Percentiles rank a stretch among this genome's conserved stretches.
Evolutionary conservation across 2,113 vertebrate genomes (phyloP).

Genomic region (Synchiropus splendidus): DNA sequence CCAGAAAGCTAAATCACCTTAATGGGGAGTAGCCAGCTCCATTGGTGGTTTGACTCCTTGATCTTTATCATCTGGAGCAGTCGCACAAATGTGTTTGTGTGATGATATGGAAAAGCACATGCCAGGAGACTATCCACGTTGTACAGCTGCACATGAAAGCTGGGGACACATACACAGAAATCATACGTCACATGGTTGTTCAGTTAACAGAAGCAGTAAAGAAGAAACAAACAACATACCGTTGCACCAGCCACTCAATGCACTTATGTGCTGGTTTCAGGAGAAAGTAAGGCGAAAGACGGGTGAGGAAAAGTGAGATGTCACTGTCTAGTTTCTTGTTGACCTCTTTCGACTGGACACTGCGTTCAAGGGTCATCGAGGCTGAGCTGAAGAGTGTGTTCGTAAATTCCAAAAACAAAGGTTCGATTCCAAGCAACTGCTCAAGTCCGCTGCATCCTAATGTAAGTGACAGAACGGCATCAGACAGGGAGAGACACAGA

Average conservation of each 20-base stretch:
- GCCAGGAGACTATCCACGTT: conserved; percentile 83
- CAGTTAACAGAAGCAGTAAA: too few species aligned
- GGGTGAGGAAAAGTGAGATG: conserved; percentile 80
- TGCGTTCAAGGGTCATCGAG: conserved; percentile 79
- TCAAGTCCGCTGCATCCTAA: conserved; percentile 93
- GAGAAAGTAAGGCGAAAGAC: conserved; percentile 89
- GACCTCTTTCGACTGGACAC: conserved; percentile 83
- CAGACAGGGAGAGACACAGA: neutral
- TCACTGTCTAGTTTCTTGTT: conserved; percentile 79
- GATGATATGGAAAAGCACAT: conserved; percentile 85
- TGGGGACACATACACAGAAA: conserved; percentile 34
- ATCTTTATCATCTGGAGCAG: conserved; percentile 86
- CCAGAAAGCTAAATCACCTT: conserved; percentile 64
- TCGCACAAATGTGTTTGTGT: conserved; percentile 86
- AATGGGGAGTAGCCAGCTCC: conserved; percentile 85
- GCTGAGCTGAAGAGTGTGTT: conserved; percentile 78
- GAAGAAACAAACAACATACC: conserved; percentile 57
- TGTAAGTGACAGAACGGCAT: too few species aligned
- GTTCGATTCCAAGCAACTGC: conserved; percentile 85
- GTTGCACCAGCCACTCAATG: conserved; percentile 92
- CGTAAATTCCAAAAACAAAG: conserved; percentile 79
- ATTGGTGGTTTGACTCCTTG: conserved; percentile 73
- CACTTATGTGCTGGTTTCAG: conserved; percentile 94
- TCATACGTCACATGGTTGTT: too few species aligned
- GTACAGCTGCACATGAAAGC: conserved; percentile 92